Percentiles rank a stretch among this genome's conserved stretches.
phyloP scores from a whole-genome alignment of 2,797 vertebrate genomes.

The Xyrichtys novacula region DNA sequence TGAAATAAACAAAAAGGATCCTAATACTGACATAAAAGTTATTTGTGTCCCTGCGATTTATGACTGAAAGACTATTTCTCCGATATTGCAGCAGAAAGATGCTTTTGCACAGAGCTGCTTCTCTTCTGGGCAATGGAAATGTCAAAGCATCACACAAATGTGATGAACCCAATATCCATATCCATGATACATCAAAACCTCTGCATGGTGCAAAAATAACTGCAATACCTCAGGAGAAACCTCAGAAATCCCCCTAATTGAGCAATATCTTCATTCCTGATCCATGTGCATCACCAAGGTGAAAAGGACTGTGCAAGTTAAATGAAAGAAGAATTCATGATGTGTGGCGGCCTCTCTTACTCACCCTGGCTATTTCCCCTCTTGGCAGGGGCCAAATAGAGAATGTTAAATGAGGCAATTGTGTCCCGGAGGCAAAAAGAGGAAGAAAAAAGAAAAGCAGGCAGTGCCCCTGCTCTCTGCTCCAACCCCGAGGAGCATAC shows the following conservation, averaged over 20 bases:
- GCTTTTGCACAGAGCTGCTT: slow-evolving; percentile 48
- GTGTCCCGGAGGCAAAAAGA: slow-evolving; percentile 84
- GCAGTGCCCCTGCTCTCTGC: slow-evolving; percentile 75
- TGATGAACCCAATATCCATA: slow-evolving; percentile 80
- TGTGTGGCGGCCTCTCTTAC: slow-evolving; percentile 80
- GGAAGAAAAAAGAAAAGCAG: slow-evolving; percentile 53
- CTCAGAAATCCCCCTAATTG: slow-evolving; percentile 83
- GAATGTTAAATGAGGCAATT: slow-evolving; percentile 89
- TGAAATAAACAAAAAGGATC: slow-evolving; percentile 66
- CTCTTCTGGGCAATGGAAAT: slow-evolving; percentile 57
- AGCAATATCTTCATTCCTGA: slow-evolving; percentile 81
- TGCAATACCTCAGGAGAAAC: slow-evolving; percentile 70
- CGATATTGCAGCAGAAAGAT: slow-evolving; percentile 47
- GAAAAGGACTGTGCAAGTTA: slow-evolving; percentile 83
- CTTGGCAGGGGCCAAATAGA: slow-evolving; percentile 86
- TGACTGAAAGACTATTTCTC: slow-evolving; percentile 64
- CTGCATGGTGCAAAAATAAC: slow-evolving; percentile 68
- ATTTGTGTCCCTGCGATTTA: slow-evolving; percentile 48
- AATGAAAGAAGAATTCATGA: slow-evolving; percentile 87
- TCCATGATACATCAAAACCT: slow-evolving; percentile 80
- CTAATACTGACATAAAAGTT: slow-evolving; percentile 61
- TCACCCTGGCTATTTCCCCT: slow-evolving; percentile 84
- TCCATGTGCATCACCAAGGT: slow-evolving; percentile 81
- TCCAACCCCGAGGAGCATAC: slow-evolving; percentile 78
- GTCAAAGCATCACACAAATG: slow-evolving; percentile 73